Conservation (phyloP, 2,113 vertebrate genomes). For the Anoura caudifer region DNA sequence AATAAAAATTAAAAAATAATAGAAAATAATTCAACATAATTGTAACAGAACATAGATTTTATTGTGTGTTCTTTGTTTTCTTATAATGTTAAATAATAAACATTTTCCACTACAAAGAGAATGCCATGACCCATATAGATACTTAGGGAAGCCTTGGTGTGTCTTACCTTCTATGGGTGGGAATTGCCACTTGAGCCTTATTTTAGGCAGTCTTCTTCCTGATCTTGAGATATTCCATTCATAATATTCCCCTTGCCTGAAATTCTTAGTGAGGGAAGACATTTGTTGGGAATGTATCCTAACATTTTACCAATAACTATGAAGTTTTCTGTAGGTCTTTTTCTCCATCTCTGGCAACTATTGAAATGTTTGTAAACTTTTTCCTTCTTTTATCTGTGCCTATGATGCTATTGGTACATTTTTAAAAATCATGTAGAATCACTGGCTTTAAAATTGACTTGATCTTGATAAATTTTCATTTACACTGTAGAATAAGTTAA, state of each 20-base stretch:
- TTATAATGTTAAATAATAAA: neutral
- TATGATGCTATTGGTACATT: neutral
- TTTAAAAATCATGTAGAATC: neutral
- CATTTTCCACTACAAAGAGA: neutral
- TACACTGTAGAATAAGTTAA: conserved; percentile 5
- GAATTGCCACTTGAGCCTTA: neutral
- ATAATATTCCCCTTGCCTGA: neutral
- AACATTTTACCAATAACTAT: conserved; percentile 19
- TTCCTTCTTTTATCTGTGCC: conserved; percentile 37
- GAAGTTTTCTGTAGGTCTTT: neutral
- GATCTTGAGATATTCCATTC: neutral
- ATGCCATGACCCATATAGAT: neutral
- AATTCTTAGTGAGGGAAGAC: neutral
- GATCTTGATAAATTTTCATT: conserved; percentile 26
- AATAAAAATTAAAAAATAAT: neutral
- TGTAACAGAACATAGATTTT: neutral
- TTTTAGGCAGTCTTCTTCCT: neutral
- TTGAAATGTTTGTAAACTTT: neutral
- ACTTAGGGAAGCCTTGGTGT: neutral
- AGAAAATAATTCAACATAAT: neutral
- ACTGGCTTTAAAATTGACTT: conserved; percentile 2
- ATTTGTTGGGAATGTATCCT: neutral
- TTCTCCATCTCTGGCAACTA: neutral
- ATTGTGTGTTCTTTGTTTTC: neutral
- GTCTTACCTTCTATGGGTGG: neutral